Evolutionary conservation across 53 echinoderm and acorn worm genomes (phyloP), one percentile per base, ranked within the genome.

Genomic region (Patiria pectinifera): DNA sequence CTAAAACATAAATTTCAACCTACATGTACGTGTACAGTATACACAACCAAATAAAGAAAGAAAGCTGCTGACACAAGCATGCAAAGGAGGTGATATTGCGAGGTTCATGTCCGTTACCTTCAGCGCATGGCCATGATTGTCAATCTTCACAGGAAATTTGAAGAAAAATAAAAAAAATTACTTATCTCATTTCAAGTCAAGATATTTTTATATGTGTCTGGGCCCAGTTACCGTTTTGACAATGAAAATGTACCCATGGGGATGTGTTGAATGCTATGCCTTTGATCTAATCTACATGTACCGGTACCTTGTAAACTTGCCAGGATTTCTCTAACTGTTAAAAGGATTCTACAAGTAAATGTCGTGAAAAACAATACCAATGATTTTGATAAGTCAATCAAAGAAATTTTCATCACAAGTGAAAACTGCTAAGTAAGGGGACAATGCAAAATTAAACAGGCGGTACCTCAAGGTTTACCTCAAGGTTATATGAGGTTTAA

Each of bases 81-180:
- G 93, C 89, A 89, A 82, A 71, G 46, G 35, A 63, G 76, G 26
- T 63, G 74, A 71, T 25, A 45, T 82, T 24, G 83, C 18, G 53
- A 48, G 26, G 25, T 23, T 46, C n/a, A 72, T 35, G 43, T 22
- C 35, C 22, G 26, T 94, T 94, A 94, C 92, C 89, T 92, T 87
- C 24, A 92, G 59, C 24, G 88, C 59, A 69, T 92, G 71, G 85
- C 94, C 94, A 49, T 94, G 85, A 49, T 91, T 91, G 69, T 94
- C 94, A 76, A 94, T 85, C 94, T 94, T 91, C 24, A 8, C 6
- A 82, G 44, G 48, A 69, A 35, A 82, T 19, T 47, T 53, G 53
- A 53, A 53, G 72, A 81, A 49, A 59, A 58, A 58, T 71, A 89
- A 90, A 83, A 15, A 23, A 74, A n/a, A 74, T 4, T 23, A 18